Base-by-base conservation (phyloP, 2,888 invertebrate genomes). In the Creontiades dilutus region DNA sequence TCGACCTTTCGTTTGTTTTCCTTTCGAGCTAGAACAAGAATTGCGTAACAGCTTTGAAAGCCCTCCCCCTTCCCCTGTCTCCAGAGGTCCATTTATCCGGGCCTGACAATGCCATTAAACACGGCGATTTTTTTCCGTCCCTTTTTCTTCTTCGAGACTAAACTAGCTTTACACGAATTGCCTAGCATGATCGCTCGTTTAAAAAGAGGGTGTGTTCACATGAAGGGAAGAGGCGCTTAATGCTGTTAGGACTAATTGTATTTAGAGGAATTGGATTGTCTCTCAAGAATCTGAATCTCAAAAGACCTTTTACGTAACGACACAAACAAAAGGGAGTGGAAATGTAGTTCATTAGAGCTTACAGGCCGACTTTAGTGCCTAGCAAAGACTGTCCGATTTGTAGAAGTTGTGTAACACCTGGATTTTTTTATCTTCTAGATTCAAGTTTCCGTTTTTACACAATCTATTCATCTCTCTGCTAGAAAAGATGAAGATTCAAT, bases 191-290 rank as follows among this genome's bases (percentile, higher is more conserved):
- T 81, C 19, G 80, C 46, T 14, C 80, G 80, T 37, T 81, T 81
- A 47, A 14, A 4, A 81, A 47, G 80, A 81, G 47, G 82, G 52
- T 52, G 82, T 52, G 23, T 52, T 82, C 82, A 52, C 82, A 82
- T 52, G 52, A 23, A 82, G 82, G 52, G 14, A 48, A 52, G 82
- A 82, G 52, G 82, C 47, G 16, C 37, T 52, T 82, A 82, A 82
- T 82, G 82, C 82, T 82, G 82, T 82, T 82, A 82, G 82, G 52
- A 82, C 85, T 85, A 85, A 85, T 85, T 57, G 13, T 85, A 85
- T 85, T 85, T 85, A 85, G 61, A 61, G 61, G 85, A 85, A 85
- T 85, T 46, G 85, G 85, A 85, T 85, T 85, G 57, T 37, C 85
- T 37, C 37, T 46, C 23, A 46, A 85, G 85, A 52, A 85, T 85